Evolutionary conservation across 2,888 invertebrate species (phyloP).

Genomic region (Tenthredo distinguenda): DNA sequence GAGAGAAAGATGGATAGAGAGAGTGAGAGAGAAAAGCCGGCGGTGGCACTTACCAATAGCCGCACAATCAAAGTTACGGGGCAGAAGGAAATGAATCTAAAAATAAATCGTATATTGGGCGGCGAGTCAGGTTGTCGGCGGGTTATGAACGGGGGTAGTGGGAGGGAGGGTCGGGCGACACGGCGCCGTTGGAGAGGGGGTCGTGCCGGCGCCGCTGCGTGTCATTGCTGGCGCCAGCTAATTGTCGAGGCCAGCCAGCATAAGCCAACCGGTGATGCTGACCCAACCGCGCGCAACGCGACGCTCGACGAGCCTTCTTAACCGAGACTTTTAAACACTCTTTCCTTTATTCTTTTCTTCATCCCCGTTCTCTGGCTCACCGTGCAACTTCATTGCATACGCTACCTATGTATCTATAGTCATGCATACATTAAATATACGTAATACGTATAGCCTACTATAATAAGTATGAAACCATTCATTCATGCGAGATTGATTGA

Average conservation of each 20-base stretch:
- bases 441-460: no score
- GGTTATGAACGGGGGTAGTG: conserved; percentile 63
- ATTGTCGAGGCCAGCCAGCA: conserved; percentile 75
- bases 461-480: background rate
- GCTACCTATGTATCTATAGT: background rate
- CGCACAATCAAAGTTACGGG: conserved; percentile 65
- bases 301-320: background rate
- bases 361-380: background rate
- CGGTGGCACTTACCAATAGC: conserved; percentile 61
- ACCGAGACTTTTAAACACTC: no score
- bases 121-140: conserved; percentile 65
- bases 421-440: background rate
- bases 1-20: background rate
- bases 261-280: conserved; percentile 63
- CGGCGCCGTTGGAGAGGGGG: conserved; percentile 58
- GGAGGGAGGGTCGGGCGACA: conserved; percentile 58
- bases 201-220: conserved; percentile 73
- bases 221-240: conserved; percentile 76
- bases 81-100: conserved; percentile 72
- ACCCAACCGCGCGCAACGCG: background rate
- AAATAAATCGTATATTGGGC: conserved; percentile 72
- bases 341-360: no score
- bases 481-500: background rate
- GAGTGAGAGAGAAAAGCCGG: conserved; percentile 23
- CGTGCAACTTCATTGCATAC: background rate